Evolutionary conservation across 2,113 vertebrate species (phyloP).

Genomic region (Microcebus jonahi): DNA sequence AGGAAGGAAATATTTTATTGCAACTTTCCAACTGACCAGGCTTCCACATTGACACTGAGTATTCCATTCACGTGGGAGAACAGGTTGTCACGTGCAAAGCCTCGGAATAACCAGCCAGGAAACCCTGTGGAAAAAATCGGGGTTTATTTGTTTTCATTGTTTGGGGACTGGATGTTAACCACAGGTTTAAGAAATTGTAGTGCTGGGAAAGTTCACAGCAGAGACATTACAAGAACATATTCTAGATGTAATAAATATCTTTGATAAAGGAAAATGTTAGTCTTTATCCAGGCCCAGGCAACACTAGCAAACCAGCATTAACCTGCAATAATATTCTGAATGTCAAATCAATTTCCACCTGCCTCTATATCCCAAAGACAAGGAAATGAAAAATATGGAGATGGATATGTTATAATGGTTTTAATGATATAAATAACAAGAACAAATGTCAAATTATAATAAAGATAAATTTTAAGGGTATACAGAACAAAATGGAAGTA

Average conservation of each 20-base stretch:
- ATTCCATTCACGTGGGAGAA: conserved; percentile 79
- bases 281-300: conserved; percentile 30
- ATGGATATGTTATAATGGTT: not conserved
- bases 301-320: not conserved
- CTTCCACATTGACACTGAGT: conserved; percentile 80
- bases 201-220: conserved; percentile 46
- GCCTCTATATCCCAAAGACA: not conserved
- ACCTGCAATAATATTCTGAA: conserved; percentile 5
- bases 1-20: conserved; percentile 65
- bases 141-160: conserved; percentile 80
- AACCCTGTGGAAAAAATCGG: conserved; percentile 79
- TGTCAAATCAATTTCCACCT: not conserved
- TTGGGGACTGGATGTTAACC: conserved; percentile 74
- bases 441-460: not conserved
- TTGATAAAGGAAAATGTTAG: conserved; percentile 41
- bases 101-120: conserved; percentile 80
- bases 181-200: conserved; percentile 67
- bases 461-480: not conserved
- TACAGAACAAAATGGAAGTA: not conserved
- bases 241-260: conserved; percentile 48
- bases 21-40: conserved; percentile 81
- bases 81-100: conserved; percentile 79
- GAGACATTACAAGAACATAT: conserved; percentile 54
- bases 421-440: not conserved
- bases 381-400: not conserved